Percentiles rank a stretch among this genome's conserved stretches.
phyloP scores from a whole-genome alignment of 1,140 invertebrate genomes.

The Calycopis cecrops region DNA sequence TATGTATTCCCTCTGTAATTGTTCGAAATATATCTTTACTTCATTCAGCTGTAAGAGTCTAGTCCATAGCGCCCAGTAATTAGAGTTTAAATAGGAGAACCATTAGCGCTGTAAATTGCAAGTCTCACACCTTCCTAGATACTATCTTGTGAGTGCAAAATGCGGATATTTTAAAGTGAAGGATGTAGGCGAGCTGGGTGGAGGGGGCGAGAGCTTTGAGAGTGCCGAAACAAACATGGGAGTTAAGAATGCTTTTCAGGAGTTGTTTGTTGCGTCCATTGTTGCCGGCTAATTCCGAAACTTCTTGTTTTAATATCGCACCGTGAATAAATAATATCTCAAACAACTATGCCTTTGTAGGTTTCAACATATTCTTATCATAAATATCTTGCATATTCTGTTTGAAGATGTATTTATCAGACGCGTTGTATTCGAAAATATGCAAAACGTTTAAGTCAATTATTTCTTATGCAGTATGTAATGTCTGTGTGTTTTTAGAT shows the following conservation, averaged over 20 bases:
- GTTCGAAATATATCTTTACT: conserved; percentile 7
- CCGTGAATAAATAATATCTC: conserved; percentile 10
- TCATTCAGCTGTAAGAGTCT: conserved; percentile 7
- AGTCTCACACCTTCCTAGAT: conserved; percentile 26
- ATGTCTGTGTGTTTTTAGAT: too few relatives aligned
- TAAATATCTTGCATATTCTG: too few relatives aligned
- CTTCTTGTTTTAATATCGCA: conserved; percentile 24
- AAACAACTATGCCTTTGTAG: conserved; percentile 23
- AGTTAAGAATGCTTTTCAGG: conserved; percentile 36
- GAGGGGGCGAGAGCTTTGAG: conserved; percentile 18
- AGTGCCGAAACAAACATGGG: conserved; percentile 44
- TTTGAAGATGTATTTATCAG: too few relatives aligned
- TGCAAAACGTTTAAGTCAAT: too few relatives aligned
- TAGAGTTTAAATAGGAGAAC: conserved; percentile 15
- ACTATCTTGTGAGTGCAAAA: conserved; percentile 24
- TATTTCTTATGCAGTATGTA: too few relatives aligned
- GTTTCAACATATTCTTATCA: conserved; percentile 15
- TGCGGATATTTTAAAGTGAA: conserved; percentile 21
- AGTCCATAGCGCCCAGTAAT: conserved; percentile 9
- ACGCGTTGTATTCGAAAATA: too few relatives aligned
- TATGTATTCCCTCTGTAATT: conserved; percentile 9
- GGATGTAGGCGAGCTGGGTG: conserved; percentile 1
- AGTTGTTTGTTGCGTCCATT: conserved; percentile 29
- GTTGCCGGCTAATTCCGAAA: conserved; percentile 23
- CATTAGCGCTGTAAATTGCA: conserved; percentile 23